Percentiles rank a stretch among this genome's conserved stretches.
These are phyloP conservation scores for Eilema depressum DNA, from an alignment of 2,888 invertebrate species.

Conservation along the genomic window DNA sequence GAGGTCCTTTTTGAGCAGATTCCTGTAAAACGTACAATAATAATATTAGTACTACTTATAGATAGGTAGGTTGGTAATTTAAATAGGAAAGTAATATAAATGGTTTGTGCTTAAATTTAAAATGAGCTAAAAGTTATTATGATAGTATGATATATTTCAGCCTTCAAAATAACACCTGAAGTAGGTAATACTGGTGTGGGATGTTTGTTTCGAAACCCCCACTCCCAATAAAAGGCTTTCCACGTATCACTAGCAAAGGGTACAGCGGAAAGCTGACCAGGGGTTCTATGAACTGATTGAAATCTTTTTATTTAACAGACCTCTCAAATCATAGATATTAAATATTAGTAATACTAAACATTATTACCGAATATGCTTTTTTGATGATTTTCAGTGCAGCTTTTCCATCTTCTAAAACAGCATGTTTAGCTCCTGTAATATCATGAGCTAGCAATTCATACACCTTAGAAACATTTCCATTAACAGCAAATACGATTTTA, in stretches of 20 bases:
- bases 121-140: too few relatives aligned
- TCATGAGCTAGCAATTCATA: conserved; percentile 87
- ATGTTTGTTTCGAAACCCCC: too few relatives aligned
- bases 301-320: background rate
- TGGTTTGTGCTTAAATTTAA: background rate
- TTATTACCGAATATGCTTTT: conserved; percentile 89
- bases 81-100: background rate
- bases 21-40: conserved; percentile 54
- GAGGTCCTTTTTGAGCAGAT: conserved; percentile 46
- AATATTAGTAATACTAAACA: background rate
- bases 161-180: too few relatives aligned
- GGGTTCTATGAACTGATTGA: background rate
- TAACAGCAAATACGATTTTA: conserved; percentile 92
- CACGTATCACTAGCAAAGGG: background rate
- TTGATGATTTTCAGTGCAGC: conserved; percentile 90
- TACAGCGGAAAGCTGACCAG: background rate
- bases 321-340: background rate
- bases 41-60: background rate
- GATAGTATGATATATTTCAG: too few relatives aligned
- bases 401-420: conserved; percentile 66
- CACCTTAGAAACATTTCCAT: conserved; percentile 62
- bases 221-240: too few relatives aligned
- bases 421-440: conserved; percentile 90
- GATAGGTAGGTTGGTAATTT: too few relatives aligned
- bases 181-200: too few relatives aligned